Conservation (phyloP, 1,140 invertebrate genomes). For the Archivesica marissinica region DNA sequence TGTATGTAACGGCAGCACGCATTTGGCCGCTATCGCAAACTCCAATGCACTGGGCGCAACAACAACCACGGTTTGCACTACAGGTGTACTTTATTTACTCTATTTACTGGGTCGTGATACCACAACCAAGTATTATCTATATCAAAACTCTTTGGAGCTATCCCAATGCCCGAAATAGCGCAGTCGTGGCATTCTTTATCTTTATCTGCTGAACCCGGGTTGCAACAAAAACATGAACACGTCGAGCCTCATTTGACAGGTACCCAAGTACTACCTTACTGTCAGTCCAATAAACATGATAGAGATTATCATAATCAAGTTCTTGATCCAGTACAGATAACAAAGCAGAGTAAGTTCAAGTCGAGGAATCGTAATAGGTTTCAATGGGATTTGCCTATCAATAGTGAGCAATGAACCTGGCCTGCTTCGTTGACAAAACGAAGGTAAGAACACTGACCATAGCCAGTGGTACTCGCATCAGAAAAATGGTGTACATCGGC, state of each 20-base stretch:
- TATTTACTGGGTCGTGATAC: too few relatives aligned
- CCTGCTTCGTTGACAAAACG: conserved; percentile 25
- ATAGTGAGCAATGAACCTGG: conserved; percentile 58
- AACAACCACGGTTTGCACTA: too few relatives aligned
- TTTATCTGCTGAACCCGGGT: conserved; percentile 64
- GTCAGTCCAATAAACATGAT: conserved; percentile 63
- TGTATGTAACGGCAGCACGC: too few relatives aligned
- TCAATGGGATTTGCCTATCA: conserved; percentile 65
- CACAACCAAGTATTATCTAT: too few relatives aligned
- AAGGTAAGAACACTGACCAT: conserved; percentile 69
- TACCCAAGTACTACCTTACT: conserved; percentile 64
- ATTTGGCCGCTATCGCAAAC: too few relatives aligned
- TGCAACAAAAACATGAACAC: conserved; percentile 67
- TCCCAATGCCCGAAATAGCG: too few relatives aligned
- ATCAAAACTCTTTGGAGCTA: too few relatives aligned
- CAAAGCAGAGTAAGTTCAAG: conserved; percentile 57
- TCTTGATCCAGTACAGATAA: conserved; percentile 48
- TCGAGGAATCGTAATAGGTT: conserved; percentile 51
- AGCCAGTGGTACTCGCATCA: conserved; percentile 66
- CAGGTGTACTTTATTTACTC: too few relatives aligned
- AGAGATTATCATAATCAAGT: conserved; percentile 18
- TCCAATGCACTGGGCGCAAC: too few relatives aligned
- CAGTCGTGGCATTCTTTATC: too few relatives aligned
- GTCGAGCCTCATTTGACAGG: conserved; percentile 63
- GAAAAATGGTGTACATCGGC: conserved; percentile 69